A percentile compares a stretch with the other conserved stretches of the same genome.
These are phyloP conservation scores for Stegostoma tigrinum DNA, from an alignment of 2,113 vertebrate species.

Conservation along the genomic window DNA sequence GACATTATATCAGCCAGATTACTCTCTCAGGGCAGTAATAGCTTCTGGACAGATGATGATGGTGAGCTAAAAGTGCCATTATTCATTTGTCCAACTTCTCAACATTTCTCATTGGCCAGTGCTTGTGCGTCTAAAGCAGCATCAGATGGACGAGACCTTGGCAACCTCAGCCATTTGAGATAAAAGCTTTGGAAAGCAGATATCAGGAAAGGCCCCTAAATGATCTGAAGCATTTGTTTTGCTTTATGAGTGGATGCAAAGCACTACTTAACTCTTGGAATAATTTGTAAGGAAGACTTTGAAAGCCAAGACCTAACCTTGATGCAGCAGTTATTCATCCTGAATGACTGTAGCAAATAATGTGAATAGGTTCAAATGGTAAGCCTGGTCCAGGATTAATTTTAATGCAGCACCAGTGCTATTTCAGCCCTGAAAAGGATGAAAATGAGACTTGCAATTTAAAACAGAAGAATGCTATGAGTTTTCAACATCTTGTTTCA, in stretches of 20 bases:
- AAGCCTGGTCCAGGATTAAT: neutral
- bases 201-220: neutral
- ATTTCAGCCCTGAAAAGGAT: neutral
- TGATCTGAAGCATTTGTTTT: conserved; percentile 4
- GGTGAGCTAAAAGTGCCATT: conserved; percentile 32
- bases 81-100: conserved; percentile 24
- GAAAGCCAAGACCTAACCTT: neutral
- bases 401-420: neutral
- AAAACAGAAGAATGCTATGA: neutral
- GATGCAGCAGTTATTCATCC: neutral
- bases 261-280: conserved; percentile 1
- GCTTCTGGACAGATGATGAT: conserved; percentile 33
- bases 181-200: conserved; percentile 25
- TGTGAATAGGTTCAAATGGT: neutral
- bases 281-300: no score
- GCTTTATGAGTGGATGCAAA: neutral
- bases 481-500: neutral
- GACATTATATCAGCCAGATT: conserved; percentile 30
- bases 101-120: conserved; percentile 19
- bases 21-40: conserved; percentile 25
- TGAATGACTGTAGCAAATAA: neutral
- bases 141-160: conserved; percentile 8
- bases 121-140: neutral
- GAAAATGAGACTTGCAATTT: neutral
- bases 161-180: conserved; percentile 9